phyloP scores from a whole-genome alignment of 2,888 invertebrate genomes.

The Orchesella flavescens region DNA sequence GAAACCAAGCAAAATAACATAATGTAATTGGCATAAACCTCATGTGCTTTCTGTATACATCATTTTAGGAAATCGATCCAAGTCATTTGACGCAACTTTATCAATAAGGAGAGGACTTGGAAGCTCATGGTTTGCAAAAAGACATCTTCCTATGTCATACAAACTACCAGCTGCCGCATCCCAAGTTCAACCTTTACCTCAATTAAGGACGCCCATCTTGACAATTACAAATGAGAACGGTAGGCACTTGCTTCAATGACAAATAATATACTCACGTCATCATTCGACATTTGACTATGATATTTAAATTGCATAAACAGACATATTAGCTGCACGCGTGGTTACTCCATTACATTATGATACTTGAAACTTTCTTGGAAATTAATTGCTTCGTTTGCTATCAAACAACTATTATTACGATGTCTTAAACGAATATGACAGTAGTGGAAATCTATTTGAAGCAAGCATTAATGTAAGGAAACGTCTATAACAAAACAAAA shows the following conservation, averaged over 20 bases:
- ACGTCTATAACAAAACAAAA: background rate
- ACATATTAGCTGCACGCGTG: no score
- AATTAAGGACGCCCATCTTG: conserved; percentile 68
- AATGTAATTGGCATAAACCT: no score
- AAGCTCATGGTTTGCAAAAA: conserved; percentile 68
- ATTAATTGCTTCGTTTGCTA: no score
- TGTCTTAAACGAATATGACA: background rate
- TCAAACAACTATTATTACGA: background rate
- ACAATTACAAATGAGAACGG: conserved; percentile 71
- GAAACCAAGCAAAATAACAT: no score
- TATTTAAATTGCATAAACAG: no score
- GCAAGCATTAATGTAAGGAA: background rate
- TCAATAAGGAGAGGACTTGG: conserved; percentile 66
- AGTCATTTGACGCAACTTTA: conserved; percentile 71
- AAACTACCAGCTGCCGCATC: conserved; percentile 64
- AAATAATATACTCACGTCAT: no score
- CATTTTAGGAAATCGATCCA: conserved; percentile 68
- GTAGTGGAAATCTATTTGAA: background rate
- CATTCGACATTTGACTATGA: no score
- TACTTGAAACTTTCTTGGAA: no score
- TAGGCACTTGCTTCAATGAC: conserved; percentile 31
- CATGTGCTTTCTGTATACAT: no score
- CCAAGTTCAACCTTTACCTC: conserved; percentile 41
- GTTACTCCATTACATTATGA: no score
- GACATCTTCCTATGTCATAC: conserved; percentile 70